Percentiles rank a stretch among this genome's conserved stretches.
Conservation (phyloP, 2,888 invertebrate genomes). For the Furcula furcula region DNA sequence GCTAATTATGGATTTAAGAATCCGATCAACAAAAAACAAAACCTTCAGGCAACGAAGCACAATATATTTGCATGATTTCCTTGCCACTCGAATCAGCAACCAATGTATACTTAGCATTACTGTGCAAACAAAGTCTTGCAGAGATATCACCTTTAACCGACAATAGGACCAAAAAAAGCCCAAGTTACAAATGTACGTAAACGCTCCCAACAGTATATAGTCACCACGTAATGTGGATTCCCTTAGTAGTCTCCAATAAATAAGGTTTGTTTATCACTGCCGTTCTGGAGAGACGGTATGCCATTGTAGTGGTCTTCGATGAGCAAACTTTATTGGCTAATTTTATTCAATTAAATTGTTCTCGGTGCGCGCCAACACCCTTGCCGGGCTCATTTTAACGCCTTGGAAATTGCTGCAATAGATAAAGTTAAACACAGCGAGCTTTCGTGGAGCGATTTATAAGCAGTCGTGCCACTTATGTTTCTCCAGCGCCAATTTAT, state of each 20-base stretch:
- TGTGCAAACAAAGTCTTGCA: constrained; percentile 13
- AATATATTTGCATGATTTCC: neutral
- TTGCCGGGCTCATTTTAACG: constrained; percentile 58
- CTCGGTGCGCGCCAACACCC: constrained; percentile 50
- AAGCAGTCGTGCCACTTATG: constrained; percentile 33
- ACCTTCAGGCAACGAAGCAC: constrained; percentile 18
- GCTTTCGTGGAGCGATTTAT: constrained; percentile 52
- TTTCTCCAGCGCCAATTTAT: constrained; percentile 39
- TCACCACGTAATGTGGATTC: constrained; percentile 69
- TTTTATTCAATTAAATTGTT: constrained; percentile 81
- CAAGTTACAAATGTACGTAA: constrained; percentile 49
- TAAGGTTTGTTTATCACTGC: constrained; percentile 66
- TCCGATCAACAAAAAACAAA: neutral
- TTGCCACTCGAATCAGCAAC: neutral
- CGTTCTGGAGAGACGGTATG: constrained; percentile 60
- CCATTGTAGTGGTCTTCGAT: constrained; percentile 73
- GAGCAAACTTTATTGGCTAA: constrained; percentile 76
- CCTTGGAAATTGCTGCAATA: constrained; percentile 70
- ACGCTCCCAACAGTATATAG: constrained; percentile 52
- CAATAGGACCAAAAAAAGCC: constrained; percentile 46
- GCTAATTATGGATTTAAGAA: constrained; percentile 42
- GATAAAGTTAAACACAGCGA: constrained; percentile 53
- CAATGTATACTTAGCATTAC: constrained; percentile 3
- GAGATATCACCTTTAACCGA: constrained; percentile 33
- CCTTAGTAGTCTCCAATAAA: constrained; percentile 61